phyloP scores from a whole-genome alignment of 2,113 vertebrate genomes.

The Oreochromis tanganicae region DNA sequence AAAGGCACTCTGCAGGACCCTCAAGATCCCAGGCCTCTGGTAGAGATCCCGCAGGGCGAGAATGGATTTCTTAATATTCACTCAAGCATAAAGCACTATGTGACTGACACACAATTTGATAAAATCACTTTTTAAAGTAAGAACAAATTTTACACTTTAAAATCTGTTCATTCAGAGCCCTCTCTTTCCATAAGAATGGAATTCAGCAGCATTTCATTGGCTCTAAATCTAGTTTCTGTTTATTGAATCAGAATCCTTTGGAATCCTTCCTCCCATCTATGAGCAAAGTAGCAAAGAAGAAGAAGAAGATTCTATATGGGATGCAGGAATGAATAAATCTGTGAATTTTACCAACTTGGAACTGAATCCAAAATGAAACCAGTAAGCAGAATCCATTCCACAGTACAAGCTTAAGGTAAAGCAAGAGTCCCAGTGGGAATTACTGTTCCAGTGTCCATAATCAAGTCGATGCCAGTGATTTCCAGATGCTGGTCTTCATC shows the following conservation, averaged over 20 bases:
- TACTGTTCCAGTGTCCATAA: background rate
- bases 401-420: background rate
- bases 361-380: background rate
- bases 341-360: background rate
- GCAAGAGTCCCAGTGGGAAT: background rate
- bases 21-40: background rate
- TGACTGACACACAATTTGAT: background rate
- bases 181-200: background rate
- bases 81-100: background rate
- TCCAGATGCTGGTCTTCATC: background rate
- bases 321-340: background rate
- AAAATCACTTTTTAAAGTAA: background rate
- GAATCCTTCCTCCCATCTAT: background rate
- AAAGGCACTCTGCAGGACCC: background rate
- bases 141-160: background rate
- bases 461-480: background rate
- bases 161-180: background rate
- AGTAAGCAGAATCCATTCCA: background rate
- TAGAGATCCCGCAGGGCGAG: background rate
- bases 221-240: background rate
- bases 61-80: background rate
- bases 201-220: background rate
- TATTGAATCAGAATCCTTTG: background rate
- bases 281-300: background rate
- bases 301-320: background rate